A percentile compares a stretch with the other conserved stretches of the same genome.
Evolutionary conservation across 2,797 vertebrate species (phyloP).

Genomic region (Pyrocephalus nanus): DNA sequence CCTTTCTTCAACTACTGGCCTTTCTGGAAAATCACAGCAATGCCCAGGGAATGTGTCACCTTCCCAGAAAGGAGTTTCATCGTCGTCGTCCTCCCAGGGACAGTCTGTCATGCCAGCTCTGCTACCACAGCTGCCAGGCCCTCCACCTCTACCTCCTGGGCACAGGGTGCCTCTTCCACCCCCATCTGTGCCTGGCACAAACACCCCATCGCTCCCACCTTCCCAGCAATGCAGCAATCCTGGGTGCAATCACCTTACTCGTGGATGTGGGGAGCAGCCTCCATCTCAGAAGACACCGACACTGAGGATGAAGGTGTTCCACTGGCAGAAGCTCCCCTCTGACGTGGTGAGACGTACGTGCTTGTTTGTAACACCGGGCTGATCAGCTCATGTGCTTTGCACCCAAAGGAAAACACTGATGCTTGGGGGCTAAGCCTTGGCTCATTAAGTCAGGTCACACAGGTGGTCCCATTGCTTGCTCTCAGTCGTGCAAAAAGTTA

Average conservation of each 20-base stretch:
- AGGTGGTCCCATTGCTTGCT: neutral
- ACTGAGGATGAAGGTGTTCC: constrained; percentile 90
- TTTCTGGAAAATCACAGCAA: neutral
- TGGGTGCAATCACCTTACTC: constrained; percentile 55
- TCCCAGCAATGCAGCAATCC: constrained; percentile 58
- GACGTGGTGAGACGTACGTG: constrained; percentile 82
- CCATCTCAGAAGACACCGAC: constrained; percentile 73
- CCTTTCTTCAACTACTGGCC: neutral
- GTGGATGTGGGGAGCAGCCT: constrained; percentile 35
- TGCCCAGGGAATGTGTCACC: neutral
- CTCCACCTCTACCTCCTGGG: neutral
- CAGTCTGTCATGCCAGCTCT: neutral
- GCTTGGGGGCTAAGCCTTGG: neutral
- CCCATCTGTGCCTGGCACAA: neutral
- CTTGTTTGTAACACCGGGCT: neutral
- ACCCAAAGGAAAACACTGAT: neutral
- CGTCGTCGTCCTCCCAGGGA: neutral
- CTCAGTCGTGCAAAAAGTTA: neutral
- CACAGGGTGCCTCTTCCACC: neutral
- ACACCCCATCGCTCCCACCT: rapidly evolving
- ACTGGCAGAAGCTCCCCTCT: constrained; percentile 92
- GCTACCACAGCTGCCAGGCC: neutral
- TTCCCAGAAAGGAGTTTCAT: neutral
- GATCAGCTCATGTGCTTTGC: rapidly evolving
- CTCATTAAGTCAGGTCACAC: neutral